A percentile compares a stretch with the other conserved stretches of the same genome.
Conservation (phyloP, 2,888 invertebrate species). For the Ceriagrion tenellum region DNA sequence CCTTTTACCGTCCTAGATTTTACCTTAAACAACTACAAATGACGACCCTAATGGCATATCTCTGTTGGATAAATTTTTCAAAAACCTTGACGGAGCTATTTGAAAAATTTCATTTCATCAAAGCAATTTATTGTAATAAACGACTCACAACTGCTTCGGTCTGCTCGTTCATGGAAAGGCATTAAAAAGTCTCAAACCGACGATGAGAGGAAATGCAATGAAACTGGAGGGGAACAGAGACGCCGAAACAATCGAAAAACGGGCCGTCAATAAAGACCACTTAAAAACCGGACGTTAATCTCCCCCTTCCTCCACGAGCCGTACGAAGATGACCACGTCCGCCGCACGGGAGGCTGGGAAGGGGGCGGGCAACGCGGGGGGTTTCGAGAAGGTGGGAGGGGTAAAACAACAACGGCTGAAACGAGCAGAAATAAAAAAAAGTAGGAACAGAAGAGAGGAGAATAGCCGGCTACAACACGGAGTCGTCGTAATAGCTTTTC, state of each 20-base stretch:
- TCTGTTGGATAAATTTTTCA: no score
- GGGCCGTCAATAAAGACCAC: constrained; percentile 52
- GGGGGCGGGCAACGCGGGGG: background rate
- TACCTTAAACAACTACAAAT: no score
- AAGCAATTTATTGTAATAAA: no score
- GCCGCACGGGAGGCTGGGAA: background rate
- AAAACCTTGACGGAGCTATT: no score
- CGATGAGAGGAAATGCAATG: background rate
- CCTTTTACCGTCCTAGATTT: no score
- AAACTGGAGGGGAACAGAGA: constrained; percentile 4
- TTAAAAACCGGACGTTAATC: constrained; percentile 65
- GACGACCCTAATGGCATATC: no score
- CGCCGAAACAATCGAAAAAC: constrained; percentile 34
- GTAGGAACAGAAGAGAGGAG: background rate
- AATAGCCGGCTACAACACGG: constrained; percentile 25
- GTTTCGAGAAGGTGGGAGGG: background rate
- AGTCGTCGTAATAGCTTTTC: constrained; percentile 55
- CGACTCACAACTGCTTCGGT: no score
- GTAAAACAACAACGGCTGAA: background rate
- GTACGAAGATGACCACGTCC: constrained; percentile 28
- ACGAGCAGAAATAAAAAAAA: constrained; percentile 3
- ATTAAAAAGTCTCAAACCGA: background rate
- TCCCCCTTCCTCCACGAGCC: background rate
- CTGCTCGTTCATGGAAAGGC: background rate
- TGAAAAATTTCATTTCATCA: background rate